Evolutionary conservation across 2,888 invertebrate species (phyloP), one percentile per base, ranked within the genome.

Genomic region (Esperia sulphurella): DNA sequence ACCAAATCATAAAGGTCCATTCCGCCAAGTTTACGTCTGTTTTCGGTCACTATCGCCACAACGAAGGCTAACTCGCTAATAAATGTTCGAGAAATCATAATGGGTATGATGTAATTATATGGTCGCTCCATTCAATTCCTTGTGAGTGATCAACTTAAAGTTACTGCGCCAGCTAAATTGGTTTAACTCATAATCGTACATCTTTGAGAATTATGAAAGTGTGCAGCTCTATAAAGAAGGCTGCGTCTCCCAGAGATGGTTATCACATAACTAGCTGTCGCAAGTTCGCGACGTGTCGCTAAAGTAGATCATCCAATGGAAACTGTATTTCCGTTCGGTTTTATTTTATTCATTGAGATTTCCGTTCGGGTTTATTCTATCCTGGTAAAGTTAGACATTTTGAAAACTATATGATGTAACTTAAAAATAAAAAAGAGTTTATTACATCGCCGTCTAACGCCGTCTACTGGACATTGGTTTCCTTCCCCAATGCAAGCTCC

Each of bases 181-280:
- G 75, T 78, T 77, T 71, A 72, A 69, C 63, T 66, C 70, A 69
- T 75, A 75, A 66, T 76, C 76, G 71, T 72, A 65, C 62, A 76
- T 79, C 80, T 76, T 62, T 62, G 13, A 13, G 61, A 57, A 68
- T 65, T 68, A 73, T 74, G 71, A 75, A 76, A 79, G 72, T 72
- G 69, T 74, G 70, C 63, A 67, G 68, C 64, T 65, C 69, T 76
- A 79, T 87, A 87, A 87, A 87, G 83, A 82, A 83, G 73, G 67
- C 64, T 57, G 59, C 66, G 66, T 31, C 73, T 74, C 68, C 63
- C 62, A 55, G 41, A 28, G 84, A 84, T 85, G 67, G 62, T 70
- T 77, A 86, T 87, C 86, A 55, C 45, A 57, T 81, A 83, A 83
- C 83, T 73, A 81, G 78, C 75, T 75, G 78, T 78, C 75, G 65